Evolutionary conservation across 1,140 invertebrate genomes (phyloP).

Genomic region (Drosophila tristis): DNA sequence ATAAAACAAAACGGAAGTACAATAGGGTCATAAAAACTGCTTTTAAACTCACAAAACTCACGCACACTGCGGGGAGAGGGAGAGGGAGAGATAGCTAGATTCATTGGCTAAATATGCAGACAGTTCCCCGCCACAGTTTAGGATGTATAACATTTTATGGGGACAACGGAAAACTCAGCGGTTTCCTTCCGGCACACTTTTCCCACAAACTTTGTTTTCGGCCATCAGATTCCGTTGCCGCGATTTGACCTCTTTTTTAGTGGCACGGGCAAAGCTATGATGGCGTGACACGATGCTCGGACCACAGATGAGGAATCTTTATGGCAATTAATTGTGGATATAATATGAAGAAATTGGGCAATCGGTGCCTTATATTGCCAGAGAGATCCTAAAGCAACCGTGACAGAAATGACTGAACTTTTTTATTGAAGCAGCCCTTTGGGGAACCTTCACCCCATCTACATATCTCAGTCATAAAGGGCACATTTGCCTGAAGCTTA

Average conservation of each 20-base stretch:
- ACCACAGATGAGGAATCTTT: too few relatives aligned
- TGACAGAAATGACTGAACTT: too few relatives aligned
- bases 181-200: conserved; percentile 76
- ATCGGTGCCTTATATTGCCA: too few relatives aligned
- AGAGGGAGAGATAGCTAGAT: conserved; percentile 16
- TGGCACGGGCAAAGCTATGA: conserved; percentile 3
- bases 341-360: too few relatives aligned
- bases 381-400: too few relatives aligned
- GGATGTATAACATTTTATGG: conserved; percentile 78
- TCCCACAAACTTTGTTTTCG: conserved; percentile 45
- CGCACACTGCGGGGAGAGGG: conserved; percentile 16
- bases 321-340: too few relatives aligned
- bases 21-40: conserved; percentile 70
- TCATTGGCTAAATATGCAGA: conserved; percentile 59
- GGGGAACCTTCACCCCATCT: background rate
- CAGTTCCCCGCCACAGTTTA: conserved; percentile 30
- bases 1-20: conserved; percentile 77
- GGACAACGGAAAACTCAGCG: conserved; percentile 71
- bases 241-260: conserved; percentile 39
- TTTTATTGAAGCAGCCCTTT: too few relatives aligned
- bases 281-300: conserved; percentile 17
- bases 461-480: too few relatives aligned
- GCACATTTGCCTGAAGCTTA: conserved; percentile 10
- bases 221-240: conserved; percentile 44
- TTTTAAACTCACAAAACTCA: conserved; percentile 64